Percentiles rank a stretch among this genome's conserved stretches.
These are phyloP conservation scores for Ditula angustiorana DNA, from an alignment of 2,888 invertebrate species.

Conservation along the genomic window DNA sequence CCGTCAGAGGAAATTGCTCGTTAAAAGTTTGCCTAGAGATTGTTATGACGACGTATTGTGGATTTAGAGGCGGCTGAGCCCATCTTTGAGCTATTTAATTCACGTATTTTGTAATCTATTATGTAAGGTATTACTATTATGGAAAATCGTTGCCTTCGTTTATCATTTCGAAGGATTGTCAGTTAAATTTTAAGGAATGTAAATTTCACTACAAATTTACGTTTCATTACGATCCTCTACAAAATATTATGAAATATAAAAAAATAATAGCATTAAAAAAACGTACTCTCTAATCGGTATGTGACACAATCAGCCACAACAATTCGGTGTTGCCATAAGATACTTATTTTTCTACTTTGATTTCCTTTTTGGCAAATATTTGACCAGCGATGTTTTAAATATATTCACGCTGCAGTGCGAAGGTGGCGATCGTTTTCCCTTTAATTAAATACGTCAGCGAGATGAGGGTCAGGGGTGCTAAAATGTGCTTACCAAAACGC, in stretches of 20 bases:
- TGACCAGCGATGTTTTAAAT: not conserved
- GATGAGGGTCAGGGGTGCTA: conserved; percentile 36
- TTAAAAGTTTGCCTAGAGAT: conserved; percentile 51
- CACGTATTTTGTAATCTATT: too few relatives aligned
- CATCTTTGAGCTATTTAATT: not conserved
- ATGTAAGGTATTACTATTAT: too few relatives aligned
- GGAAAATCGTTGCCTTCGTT: too few relatives aligned
- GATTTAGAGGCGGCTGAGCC: not conserved
- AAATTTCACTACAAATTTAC: too few relatives aligned
- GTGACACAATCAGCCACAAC: too few relatives aligned
- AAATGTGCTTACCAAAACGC: conserved; percentile 13
- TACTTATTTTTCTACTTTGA: not conserved
- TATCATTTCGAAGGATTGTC: too few relatives aligned
- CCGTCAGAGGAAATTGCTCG: conserved; percentile 54
- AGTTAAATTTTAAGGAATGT: too few relatives aligned
- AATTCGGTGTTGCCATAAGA: too few relatives aligned
- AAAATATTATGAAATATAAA: too few relatives aligned
- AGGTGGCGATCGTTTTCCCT: conserved; percentile 28
- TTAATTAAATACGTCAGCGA: conserved; percentile 39
- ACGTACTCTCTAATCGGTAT: too few relatives aligned
- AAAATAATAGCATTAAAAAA: too few relatives aligned
- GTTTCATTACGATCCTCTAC: too few relatives aligned
- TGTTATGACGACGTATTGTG: conserved; percentile 35
- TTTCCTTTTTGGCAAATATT: not conserved
- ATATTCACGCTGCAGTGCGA: conserved; percentile 11